phyloP scores from a whole-genome alignment of 2,113 vertebrate species.

The Eudorcas thomsonii region DNA sequence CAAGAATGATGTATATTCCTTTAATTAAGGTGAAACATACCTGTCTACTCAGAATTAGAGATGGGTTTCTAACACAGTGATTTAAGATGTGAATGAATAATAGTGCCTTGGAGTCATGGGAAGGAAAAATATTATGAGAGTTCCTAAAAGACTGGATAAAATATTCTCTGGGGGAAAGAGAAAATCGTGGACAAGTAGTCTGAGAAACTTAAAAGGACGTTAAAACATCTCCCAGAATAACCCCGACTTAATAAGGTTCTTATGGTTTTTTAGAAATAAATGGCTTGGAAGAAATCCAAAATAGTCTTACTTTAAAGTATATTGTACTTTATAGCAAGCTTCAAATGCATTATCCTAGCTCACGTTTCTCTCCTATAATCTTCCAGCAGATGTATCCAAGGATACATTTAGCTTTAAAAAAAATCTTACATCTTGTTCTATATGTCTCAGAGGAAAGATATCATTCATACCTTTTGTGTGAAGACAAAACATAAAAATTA shows the following conservation, averaged over 20 bases:
- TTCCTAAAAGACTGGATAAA: background rate
- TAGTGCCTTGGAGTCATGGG: background rate
- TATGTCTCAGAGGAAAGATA: background rate
- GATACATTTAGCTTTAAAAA: background rate
- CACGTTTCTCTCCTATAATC: background rate
- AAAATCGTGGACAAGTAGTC: background rate
- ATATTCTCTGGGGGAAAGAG: background rate
- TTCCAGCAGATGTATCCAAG: background rate
- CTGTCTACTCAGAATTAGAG: background rate
- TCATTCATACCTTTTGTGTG: background rate
- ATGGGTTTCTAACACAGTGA: background rate
- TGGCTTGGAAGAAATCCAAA: background rate
- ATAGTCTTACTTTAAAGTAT: background rate
- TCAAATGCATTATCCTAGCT: background rate
- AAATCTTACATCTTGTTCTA: background rate
- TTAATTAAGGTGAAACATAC: background rate
- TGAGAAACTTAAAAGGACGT: background rate
- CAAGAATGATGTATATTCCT: background rate
- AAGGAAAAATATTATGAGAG: background rate
- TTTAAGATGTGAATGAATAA: background rate
- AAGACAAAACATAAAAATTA: constrained; percentile 34
- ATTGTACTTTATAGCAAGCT: background rate
- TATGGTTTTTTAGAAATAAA: background rate
- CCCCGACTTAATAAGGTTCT: background rate
- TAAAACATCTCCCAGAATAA: background rate